Evolutionary conservation across 2,113 vertebrate species (phyloP).

Genomic region (Sebastes schlegelii): DNA sequence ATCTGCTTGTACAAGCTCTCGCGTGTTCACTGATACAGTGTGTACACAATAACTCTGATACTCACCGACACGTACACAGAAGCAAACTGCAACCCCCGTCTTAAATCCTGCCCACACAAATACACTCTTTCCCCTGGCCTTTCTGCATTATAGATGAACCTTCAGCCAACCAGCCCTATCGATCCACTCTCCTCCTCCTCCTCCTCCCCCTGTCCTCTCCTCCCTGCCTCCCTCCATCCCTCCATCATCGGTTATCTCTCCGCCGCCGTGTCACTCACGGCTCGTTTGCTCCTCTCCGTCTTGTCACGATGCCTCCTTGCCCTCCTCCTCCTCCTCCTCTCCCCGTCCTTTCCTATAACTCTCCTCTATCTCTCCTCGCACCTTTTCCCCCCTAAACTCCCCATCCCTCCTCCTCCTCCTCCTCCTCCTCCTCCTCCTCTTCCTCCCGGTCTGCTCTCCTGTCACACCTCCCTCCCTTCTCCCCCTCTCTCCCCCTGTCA

Average conservation of each 20-base stretch:
- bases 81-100: conserved; percentile 38
- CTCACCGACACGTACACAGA: conserved; percentile 30
- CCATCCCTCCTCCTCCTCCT: conserved; percentile 21
- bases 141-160: conserved; percentile 83
- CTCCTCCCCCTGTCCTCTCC: conserved; percentile 1
- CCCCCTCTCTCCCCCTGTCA: conserved; percentile 21
- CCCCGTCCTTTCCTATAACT: conserved; percentile 57
- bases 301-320: conserved; percentile 31
- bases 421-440: conserved; percentile 6
- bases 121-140: conserved; percentile 58
- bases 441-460: conserved; percentile 7
- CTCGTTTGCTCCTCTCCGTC: conserved; percentile 37
- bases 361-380: conserved; percentile 63
- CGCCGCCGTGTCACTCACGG: conserved; percentile 54
- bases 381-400: conserved; percentile 43
- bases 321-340: conserved; percentile 20
- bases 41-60: conserved; percentile 38
- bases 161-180: conserved; percentile 65
- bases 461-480: neutral
- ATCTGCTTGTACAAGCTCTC: conserved; percentile 50
- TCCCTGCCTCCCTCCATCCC: conserved; percentile 7
- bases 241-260: conserved; percentile 56
- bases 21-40: conserved; percentile 41
- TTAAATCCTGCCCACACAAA: conserved; percentile 62
- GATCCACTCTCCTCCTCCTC: conserved; percentile 52